Evolutionary conservation across 1,140 invertebrate species (phyloP), one percentile per base, ranked within the genome.

Genomic region (Camponotus pennsylvanicus): DNA sequence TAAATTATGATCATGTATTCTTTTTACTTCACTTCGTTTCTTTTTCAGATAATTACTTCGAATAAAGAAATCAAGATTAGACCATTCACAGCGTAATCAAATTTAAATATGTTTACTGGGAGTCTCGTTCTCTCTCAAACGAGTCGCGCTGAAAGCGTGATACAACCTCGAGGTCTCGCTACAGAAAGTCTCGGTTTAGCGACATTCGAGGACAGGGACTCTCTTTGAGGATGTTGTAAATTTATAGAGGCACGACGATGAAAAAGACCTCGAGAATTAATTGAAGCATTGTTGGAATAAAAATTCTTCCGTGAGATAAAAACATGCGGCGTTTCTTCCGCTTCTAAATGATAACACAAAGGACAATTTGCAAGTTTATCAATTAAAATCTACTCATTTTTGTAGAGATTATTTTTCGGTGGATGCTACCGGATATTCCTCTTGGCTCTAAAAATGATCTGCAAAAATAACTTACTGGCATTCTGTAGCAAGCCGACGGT

Each of bases 401-500:
- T n/a, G 6, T 45, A 40, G 49, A 57, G 59, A 27, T 45, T 45
- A 32, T 3, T 37, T 57, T 21, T 59, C 18, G 37, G 7, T 9
- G 52, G 32, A 71, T 1, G 13, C 37, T 18, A 27, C 8, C 15
- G 34, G 1, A 37, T 49, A 42, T 27, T 27, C n/a, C n/a, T 76
- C 9, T 40, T 64, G 34, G 55, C 40, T 85, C 11, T 63, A 57
- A 0, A 52, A 52, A 52, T 15, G 49, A 15, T 49, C 45, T n/a
- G 27, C 6, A 3, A 11, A 13, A 49, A 13, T 55, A 63, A 89
- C 98, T 98, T 95, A 98, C 98, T 98, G 92, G 98, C 98, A 94
- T 98, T 98, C 92, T 98, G 97, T 1, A 98, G 95, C 13, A 96
- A 92, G 95, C 96, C 93, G 93, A 95, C 92, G 94, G 63, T 95